Conservation (phyloP, 2,797 vertebrate species). For the Mus minutoides region DNA sequence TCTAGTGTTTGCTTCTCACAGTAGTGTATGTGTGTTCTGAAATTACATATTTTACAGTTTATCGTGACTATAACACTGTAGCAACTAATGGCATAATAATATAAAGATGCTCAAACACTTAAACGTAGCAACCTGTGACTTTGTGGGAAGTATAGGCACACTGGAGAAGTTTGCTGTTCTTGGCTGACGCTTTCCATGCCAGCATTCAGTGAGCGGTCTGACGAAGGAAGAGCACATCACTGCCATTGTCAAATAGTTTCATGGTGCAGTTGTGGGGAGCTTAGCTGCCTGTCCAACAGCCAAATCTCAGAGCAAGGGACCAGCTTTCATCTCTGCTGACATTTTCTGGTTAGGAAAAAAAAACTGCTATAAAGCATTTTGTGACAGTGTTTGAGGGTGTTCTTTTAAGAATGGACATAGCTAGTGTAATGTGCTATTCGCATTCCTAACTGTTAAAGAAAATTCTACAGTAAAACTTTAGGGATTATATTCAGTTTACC, state of each 20-base stretch:
- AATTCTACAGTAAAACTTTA: neutral
- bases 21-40: neutral
- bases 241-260: neutral
- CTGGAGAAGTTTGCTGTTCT: neutral
- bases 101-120: conserved; percentile 7
- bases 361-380: neutral
- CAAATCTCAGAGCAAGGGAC: rapidly evolving
- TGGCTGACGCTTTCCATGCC: neutral
- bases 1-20: conserved; percentile 11
- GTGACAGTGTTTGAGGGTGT: neutral
- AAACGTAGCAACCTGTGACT: neutral
- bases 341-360: neutral
- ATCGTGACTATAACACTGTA: neutral
- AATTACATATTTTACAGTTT: neutral
- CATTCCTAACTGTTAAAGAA: neutral
- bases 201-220: neutral
- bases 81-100: neutral
- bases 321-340: neutral
- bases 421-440: neutral
- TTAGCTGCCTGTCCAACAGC: neutral
- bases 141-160: neutral
- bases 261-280: neutral
- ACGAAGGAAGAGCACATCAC: rapidly evolving
- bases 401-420: neutral
- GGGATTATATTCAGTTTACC: neutral